Evolutionary conservation across 2,113 vertebrate species (phyloP), one percentile per base, ranked within the genome.

Genomic region (Myiagra hebetior): DNA sequence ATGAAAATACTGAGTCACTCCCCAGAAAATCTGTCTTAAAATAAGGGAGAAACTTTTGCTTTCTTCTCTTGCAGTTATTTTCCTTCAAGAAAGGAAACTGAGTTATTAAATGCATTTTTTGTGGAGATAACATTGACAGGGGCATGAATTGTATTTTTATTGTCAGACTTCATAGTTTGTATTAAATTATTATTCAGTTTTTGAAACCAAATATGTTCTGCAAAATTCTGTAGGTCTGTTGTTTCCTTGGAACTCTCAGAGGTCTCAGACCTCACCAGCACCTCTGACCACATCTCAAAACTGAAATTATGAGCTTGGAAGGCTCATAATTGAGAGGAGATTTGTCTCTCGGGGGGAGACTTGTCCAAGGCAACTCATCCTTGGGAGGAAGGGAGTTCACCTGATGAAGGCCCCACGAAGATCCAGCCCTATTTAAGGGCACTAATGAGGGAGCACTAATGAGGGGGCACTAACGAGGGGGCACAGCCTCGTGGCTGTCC

Each of bases 361-460:
- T 20, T 70, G 15, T 30, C 30, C 13, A 9, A 39, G 53, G 53
- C 35, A 42, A 2, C 33, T 50, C 28, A 0, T 44, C 30, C 44
- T 35, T 0, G 5, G 49, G 47, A 72, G 65, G 7, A 47, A 76
- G 41, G 42, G 52, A 50, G 8, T 41, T n/a, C 13, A 2, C 4
- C 37, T 22, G 57, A 0, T 10, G 28, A 2, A 9, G 10, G n/a
- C 14, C 30, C 28, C 13, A 1, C 8, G 2, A 1, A 5, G 35
- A 35, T 3, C 26, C 37, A 47, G 26, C 59, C 1, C 2, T 20
- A 1, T 16, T n/a, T 11, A 5, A 15, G 72, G 46, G 11, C 63
- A 13, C 5, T 46, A 23, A 7, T 0, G 39, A 73, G 37, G 16
- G 42, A 7, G 11, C 49, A 37, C 37, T 44, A 21, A 4, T 0